A percentile compares a stretch with the other conserved stretches of the same genome.
These are phyloP conservation scores for Philereme transversata DNA, from an alignment of 2,888 invertebrate species.

Conservation along the genomic window DNA sequence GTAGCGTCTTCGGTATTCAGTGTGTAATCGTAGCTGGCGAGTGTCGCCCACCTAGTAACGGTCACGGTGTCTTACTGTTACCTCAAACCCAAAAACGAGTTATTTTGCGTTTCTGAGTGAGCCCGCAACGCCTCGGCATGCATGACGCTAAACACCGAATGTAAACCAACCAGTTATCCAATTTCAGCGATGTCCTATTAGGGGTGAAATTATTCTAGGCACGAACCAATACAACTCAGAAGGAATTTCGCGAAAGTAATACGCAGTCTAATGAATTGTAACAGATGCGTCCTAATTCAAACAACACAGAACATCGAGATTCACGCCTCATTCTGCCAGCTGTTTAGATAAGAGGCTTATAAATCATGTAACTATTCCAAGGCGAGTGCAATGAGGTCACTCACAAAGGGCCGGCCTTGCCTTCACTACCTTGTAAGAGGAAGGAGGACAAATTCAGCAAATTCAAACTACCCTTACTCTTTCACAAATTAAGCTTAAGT, in stretches of 20 bases:
- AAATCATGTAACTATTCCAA: constrained; percentile 81
- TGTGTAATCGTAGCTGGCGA: constrained; percentile 52
- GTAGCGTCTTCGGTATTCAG: constrained; percentile 42
- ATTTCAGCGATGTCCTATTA: constrained; percentile 38
- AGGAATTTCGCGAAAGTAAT: constrained; percentile 23
- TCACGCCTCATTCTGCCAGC: constrained; percentile 56
- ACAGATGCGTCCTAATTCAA: constrained; percentile 44
- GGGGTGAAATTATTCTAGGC: constrained; percentile 10
- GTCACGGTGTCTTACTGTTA: constrained; percentile 71
- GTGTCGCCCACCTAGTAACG: constrained; percentile 71
- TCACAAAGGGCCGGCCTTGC: constrained; percentile 77
- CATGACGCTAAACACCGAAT: constrained; percentile 44
- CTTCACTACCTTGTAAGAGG: constrained; percentile 68
- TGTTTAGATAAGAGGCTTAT: constrained; percentile 69
- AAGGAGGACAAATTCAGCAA: constrained; percentile 59
- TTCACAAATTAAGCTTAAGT: neutral
- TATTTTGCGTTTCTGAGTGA: constrained; percentile 70
- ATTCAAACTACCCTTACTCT: neutral
- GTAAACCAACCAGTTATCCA: constrained; percentile 46
- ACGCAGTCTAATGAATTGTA: constrained; percentile 27
- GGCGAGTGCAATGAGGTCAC: constrained; percentile 78
- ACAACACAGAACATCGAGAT: constrained; percentile 47
- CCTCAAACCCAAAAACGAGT: constrained; percentile 66
- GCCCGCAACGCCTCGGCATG: constrained; percentile 41
- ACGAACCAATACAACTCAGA: constrained; percentile 12